These are phyloP conservation scores for Leptonema lineaticorne DNA, from an alignment of 1,140 invertebrate genomes.

Conservation along the genomic window DNA sequence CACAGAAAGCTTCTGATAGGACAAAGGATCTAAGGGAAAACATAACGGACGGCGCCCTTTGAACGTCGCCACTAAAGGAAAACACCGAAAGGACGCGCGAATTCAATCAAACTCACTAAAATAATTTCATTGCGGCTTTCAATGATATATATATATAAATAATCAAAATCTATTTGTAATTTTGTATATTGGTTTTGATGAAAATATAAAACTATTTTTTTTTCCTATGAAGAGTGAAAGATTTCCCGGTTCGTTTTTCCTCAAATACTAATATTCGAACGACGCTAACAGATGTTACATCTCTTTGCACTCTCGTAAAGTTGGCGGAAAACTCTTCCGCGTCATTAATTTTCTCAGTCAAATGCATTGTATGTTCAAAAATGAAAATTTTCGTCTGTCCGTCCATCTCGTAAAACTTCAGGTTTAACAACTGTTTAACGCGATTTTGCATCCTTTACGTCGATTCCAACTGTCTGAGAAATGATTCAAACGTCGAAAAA, in stretches of 20 bases:
- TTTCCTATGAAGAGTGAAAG: background rate
- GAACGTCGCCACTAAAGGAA: background rate
- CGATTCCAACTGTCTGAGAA: no score
- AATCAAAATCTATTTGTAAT: no score
- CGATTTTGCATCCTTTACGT: no score
- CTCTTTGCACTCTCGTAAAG: background rate
- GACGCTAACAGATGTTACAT: slow-evolving; percentile 15
- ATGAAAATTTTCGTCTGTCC: no score
- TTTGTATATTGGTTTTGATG: background rate
- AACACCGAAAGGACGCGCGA: no score
- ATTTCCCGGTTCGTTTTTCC: background rate
- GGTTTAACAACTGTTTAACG: no score
- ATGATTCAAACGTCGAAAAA: no score
- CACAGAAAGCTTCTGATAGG: background rate
- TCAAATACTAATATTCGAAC: background rate
- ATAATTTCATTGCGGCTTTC: background rate
- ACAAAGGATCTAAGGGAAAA: slow-evolving; percentile 8
- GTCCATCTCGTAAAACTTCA: no score
- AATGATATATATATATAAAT: background rate
- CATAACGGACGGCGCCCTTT: background rate
- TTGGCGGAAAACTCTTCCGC: slow-evolving; percentile 12
- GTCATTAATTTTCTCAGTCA: slow-evolving; percentile 32
- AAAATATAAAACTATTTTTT: background rate
- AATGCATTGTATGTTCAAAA: slow-evolving; percentile 19
- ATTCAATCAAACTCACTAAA: background rate